These are phyloP conservation scores for Thymallus thymallus DNA, from an alignment of 2,113 vertebrate species.

Conservation along the genomic window DNA sequence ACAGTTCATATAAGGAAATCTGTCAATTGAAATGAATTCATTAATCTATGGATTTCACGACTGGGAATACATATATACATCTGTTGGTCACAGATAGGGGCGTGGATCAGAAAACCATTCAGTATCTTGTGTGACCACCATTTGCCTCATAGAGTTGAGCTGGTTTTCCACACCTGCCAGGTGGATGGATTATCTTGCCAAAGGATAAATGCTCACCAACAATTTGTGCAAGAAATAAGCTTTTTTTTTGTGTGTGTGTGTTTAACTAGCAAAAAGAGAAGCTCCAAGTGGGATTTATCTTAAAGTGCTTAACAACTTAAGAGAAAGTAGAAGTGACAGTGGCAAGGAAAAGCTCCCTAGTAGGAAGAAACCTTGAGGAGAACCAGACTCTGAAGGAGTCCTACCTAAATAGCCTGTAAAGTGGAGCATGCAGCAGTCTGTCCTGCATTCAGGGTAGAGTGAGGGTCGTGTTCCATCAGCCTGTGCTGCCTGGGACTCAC, in stretches of 20 bases:
- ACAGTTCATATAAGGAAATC: no score
- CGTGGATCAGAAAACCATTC: no score
- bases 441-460: constrained; percentile 65
- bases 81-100: no score
- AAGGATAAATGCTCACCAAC: no score
- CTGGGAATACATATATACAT: no score
- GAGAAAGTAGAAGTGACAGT: neutral
- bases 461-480: constrained; percentile 67
- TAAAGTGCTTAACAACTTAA: neutral
- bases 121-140: no score
- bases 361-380: neutral
- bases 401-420: constrained; percentile 61
- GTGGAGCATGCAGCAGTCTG: constrained; percentile 60
- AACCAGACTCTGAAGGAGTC: neutral
- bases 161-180: no score
- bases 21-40: no score
- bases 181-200: no score
- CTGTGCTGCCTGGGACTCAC: constrained; percentile 62
- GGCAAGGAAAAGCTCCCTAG: neutral
- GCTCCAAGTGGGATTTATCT: neutral
- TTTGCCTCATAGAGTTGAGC: neutral
- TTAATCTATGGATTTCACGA: no score
- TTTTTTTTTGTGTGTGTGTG: no score
- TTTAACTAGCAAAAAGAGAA: neutral
- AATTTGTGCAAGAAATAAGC: no score